Evolutionary conservation across 1,140 invertebrate genomes (phyloP).

Genomic region (Argopecten irradians): DNA sequence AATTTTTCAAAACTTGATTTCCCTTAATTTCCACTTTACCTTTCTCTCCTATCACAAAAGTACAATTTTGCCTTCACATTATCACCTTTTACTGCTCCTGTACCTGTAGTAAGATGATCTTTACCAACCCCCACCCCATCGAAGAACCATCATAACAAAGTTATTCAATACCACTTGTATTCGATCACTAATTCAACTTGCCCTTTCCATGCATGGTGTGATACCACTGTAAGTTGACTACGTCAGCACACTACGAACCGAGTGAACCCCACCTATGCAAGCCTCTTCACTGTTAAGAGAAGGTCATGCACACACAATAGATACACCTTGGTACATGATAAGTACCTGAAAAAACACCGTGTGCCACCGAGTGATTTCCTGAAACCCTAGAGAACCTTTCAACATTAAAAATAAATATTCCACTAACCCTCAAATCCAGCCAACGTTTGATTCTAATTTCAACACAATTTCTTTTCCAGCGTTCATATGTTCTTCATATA

Average conservation of each 20-base stretch:
- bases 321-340: neutral
- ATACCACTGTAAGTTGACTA: neutral
- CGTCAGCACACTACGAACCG: neutral
- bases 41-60: neutral
- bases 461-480: neutral
- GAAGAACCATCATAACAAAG: neutral
- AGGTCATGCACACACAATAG: constrained; percentile 8
- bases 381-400: neutral
- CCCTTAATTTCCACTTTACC: neutral
- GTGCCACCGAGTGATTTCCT: neutral
- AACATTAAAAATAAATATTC: neutral
- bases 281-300: neutral
- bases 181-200: neutral
- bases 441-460: neutral
- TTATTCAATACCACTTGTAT: no score
- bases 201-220: constrained; percentile 35
- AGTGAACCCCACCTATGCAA: neutral
- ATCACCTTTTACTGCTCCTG: neutral
- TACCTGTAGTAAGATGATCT: neutral
- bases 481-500: neutral
- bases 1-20: neutral
- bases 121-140: neutral
- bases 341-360: neutral
- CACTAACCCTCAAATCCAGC: neutral
- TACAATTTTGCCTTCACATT: neutral